Evolutionary conservation across 1,140 invertebrate species (phyloP).

Genomic region (Musca vetustissima): DNA sequence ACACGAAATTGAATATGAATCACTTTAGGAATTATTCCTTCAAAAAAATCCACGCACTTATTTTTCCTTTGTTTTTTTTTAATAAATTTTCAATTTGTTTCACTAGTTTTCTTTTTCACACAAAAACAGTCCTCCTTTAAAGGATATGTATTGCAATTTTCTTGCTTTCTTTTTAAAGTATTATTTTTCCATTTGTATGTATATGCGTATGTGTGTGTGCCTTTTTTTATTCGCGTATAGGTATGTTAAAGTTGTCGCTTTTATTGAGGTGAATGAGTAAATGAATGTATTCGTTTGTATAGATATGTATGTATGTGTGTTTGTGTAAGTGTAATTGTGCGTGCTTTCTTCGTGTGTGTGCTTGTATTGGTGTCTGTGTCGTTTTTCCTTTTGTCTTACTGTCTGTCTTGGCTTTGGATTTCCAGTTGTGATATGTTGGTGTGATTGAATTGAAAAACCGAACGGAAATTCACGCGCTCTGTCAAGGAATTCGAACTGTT

Average conservation of each 20-base stretch:
- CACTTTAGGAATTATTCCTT: neutral
- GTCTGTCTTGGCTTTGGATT: slow-evolving; percentile 5
- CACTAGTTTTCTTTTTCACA: too few species aligned
- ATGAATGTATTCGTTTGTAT: too few species aligned
- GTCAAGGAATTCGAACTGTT: slow-evolving; percentile 39
- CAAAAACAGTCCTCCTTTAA: neutral
- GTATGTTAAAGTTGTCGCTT: neutral
- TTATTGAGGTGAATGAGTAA: too few species aligned
- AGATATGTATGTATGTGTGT: neutral
- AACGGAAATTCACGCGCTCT: slow-evolving; percentile 25
- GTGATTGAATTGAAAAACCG: neutral
- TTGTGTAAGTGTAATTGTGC: neutral
- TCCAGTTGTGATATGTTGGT: slow-evolving; percentile 10
- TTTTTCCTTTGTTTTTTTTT: slow-evolving; percentile 3
- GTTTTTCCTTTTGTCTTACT: neutral
- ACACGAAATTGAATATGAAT: neutral
- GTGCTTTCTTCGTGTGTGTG: neutral
- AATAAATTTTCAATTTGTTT: neutral
- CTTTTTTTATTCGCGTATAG: neutral
- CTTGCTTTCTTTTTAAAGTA: neutral
- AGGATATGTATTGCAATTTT: slow-evolving; percentile 13
- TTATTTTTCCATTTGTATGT: neutral
- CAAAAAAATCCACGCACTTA: neutral
- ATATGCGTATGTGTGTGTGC: neutral
- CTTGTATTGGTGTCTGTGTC: neutral